Percentiles rank a stretch among this genome's conserved stretches.
Conservation (phyloP, 2,888 invertebrate species). For the Mythimna ferrago region DNA sequence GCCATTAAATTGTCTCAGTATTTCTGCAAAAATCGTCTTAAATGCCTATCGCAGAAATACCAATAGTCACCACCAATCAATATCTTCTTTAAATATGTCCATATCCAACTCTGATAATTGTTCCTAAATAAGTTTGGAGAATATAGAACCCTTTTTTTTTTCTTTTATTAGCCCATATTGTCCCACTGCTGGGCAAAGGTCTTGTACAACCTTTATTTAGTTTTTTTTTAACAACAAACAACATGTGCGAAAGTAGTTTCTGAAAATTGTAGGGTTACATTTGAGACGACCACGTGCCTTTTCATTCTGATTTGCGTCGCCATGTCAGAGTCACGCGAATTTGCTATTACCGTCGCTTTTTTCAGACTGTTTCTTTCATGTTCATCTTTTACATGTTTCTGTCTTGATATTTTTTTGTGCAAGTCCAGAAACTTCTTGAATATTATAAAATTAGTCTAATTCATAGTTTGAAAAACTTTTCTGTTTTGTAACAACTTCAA, state of each 20-base stretch:
- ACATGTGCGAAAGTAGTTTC: conserved; percentile 1
- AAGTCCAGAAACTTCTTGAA: conserved; percentile 26
- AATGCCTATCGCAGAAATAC: neutral
- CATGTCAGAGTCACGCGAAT: conserved; percentile 57
- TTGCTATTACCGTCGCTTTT: conserved; percentile 52
- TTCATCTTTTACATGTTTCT: conserved; percentile 35
- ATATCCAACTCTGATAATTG: neutral
- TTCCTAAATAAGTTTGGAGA: neutral
- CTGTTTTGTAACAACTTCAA: neutral
- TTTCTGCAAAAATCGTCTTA: neutral
- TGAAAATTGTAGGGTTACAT: conserved; percentile 25
- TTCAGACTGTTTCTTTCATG: conserved; percentile 42
- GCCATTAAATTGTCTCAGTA: conserved; percentile 11
- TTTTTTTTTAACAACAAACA: neutral
- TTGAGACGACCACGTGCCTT: conserved; percentile 47
- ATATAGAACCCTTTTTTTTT: neutral
- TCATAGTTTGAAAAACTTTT: conserved; percentile 5
- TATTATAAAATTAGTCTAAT: conserved; percentile 25
- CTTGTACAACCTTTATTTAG: neutral
- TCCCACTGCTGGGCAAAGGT: too few species aligned
- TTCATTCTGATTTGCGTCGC: conserved; percentile 48
- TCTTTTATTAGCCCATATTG: too few species aligned
- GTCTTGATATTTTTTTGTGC: conserved; percentile 20
- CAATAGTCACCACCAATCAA: neutral
- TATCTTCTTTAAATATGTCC: neutral